Conservation (phyloP, 1,140 invertebrate genomes). For the Drosophila pruinosa region DNA sequence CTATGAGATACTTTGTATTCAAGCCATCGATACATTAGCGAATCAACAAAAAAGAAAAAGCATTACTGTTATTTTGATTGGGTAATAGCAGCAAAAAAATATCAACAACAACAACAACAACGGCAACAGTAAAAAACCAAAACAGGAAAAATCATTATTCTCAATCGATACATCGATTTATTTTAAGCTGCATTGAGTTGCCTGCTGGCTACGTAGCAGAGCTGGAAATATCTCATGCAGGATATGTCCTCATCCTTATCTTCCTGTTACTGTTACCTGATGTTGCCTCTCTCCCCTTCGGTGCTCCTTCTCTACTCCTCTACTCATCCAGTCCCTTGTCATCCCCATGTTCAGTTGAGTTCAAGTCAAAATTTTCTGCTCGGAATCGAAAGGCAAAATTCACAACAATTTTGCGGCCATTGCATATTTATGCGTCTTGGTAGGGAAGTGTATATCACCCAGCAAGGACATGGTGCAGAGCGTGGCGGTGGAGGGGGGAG, state of each 20-base stretch:
- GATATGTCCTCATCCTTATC: background rate
- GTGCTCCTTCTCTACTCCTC: background rate
- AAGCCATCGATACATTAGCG: constrained; percentile 49
- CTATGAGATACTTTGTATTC: constrained; percentile 16
- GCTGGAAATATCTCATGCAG: constrained; percentile 30
- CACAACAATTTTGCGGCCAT: constrained; percentile 44
- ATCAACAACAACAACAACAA: background rate
- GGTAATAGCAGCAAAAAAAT: constrained; percentile 9
- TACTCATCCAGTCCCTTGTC: background rate
- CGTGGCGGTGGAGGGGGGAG: background rate
- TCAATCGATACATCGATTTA: constrained; percentile 67
- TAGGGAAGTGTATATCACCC: background rate
- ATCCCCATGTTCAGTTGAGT: background rate
- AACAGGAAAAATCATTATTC: constrained; percentile 49
- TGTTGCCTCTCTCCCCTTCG: background rate
- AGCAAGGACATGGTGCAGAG: background rate
- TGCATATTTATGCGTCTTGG: constrained; percentile 37
- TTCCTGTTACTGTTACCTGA: background rate
- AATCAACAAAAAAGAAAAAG: constrained; percentile 38
- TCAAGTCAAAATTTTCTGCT: constrained; percentile 13
- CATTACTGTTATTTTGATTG: constrained; percentile 39
- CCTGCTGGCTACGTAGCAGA: background rate
- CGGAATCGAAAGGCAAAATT: constrained; percentile 19
- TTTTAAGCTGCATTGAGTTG: background rate
- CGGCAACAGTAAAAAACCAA: background rate